Percentiles rank a stretch among this genome's conserved stretches.
Evolutionary conservation across 2,888 invertebrate species (phyloP).

Genomic region (Megalurothrips usitatus): DNA sequence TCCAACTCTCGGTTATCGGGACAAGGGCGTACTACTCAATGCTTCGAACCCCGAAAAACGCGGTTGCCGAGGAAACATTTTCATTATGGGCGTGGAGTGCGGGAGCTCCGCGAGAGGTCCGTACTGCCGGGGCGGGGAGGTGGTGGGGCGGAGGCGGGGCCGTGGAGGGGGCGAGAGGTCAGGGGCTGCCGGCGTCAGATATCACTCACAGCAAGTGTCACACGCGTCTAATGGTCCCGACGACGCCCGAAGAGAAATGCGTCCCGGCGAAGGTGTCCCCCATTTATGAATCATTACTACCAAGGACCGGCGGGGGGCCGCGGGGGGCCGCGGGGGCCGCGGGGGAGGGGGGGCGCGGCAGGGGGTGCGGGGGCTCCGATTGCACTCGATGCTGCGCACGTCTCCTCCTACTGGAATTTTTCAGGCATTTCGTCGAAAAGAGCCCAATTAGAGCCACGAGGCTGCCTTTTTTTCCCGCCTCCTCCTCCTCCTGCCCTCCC

Average conservation of each 20-base stretch:
- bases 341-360: neutral
- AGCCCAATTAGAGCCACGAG: conserved; percentile 5
- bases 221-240: neutral
- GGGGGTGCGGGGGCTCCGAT: neutral
- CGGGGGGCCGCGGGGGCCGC: neutral
- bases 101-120: too few relatives aligned
- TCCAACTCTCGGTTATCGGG: too few relatives aligned
- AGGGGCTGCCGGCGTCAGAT: conserved; percentile 1
- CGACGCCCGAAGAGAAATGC: conserved; percentile 11
- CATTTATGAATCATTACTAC: conserved; percentile 14
- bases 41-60: too few relatives aligned
- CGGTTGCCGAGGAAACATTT: too few relatives aligned
- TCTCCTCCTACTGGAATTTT: neutral
- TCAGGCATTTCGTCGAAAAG: conserved; percentile 19
- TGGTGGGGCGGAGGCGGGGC: too few relatives aligned
- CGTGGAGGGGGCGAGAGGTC: too few relatives aligned
- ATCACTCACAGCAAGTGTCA: conserved; percentile 1
- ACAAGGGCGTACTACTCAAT: too few relatives aligned
- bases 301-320: neutral
- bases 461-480: neutral
- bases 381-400: neutral
- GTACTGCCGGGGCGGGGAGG: too few relatives aligned
- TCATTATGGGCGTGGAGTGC: too few relatives aligned
- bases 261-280: neutral
- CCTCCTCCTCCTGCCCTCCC: neutral